Conservation (phyloP, 37 sponge, comb jelly and placozoan species). For the Spongia lamella region DNA sequence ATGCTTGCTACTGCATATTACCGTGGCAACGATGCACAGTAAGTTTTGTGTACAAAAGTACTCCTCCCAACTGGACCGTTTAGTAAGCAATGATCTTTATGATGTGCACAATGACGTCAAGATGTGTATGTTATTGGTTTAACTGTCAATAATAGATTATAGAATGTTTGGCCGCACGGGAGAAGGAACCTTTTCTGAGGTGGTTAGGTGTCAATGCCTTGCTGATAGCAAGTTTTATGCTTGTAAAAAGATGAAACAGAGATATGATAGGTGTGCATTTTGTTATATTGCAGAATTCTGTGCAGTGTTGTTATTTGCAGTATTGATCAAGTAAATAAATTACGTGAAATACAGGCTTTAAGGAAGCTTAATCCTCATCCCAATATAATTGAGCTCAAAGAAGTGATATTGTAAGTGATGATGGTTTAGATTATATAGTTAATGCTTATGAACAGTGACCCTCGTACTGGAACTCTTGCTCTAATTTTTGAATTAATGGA, state of each 20-base stretch:
- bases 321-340: conserved; percentile 87
- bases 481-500: conserved; percentile 97
- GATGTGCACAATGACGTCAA: no score
- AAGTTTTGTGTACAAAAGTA: no score
- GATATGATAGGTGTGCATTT: conserved; percentile 71
- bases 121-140: not conserved
- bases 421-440: not conserved
- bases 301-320: conserved; percentile 33
- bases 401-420: conserved; percentile 90
- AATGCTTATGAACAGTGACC: conserved; percentile 64
- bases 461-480: conserved; percentile 64
- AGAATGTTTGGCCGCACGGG: conserved; percentile 84
- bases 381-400: conserved; percentile 90
- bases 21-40: no score
- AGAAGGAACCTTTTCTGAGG: conserved; percentile 98
- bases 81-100: no score
- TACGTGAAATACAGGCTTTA: conserved; percentile 95
- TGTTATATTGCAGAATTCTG: not conserved
- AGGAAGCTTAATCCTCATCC: conserved; percentile 91
- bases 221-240: conserved; percentile 92
- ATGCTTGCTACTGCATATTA: no score
- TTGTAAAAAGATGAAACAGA: conserved; percentile 97
- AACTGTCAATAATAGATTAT: conserved; percentile 65
- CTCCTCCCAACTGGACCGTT: no score
- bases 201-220: conserved; percentile 91